Evolutionary conservation across 2,797 vertebrate species (phyloP).

Genomic region (Diceros bicornis): DNA sequence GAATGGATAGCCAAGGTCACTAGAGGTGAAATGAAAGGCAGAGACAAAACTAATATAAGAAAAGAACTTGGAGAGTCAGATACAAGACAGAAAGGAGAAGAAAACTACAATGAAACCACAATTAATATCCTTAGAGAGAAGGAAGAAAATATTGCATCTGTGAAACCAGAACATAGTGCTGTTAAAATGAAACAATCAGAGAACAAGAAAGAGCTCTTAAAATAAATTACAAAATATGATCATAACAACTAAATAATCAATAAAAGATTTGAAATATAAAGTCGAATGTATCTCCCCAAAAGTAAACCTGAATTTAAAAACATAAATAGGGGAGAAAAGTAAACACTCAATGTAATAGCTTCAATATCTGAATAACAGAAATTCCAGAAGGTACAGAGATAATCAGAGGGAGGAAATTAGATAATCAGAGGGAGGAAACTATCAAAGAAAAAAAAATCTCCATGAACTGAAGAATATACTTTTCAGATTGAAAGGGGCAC

Average conservation of each 20-base stretch:
- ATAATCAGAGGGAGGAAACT: neutral
- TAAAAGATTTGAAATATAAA: slow-evolving; percentile 49
- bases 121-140: slow-evolving; percentile 2
- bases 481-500: neutral
- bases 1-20: neutral
- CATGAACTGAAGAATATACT: neutral
- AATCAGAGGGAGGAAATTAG: neutral
- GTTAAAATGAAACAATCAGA: neutral
- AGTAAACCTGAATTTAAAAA: slow-evolving; percentile 31
- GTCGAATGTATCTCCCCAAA: neutral
- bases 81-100: neutral
- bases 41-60: slow-evolving; percentile 6
- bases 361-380: slow-evolving; percentile 13
- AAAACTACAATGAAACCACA: neutral
- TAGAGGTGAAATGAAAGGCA: slow-evolving; percentile 24
- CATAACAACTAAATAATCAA: neutral
- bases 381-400: slow-evolving; percentile 20
- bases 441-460: neutral
- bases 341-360: neutral
- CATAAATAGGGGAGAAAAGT: neutral
- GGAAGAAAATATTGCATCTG: neutral
- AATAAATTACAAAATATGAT: neutral
- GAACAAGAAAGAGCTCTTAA: neutral
- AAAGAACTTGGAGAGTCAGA: slow-evolving; percentile 30
- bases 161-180: neutral